Percentiles rank a stretch among this genome's conserved stretches.
phyloP scores from a whole-genome alignment of 2,797 vertebrate species.

The Babyrousa celebensis region DNA sequence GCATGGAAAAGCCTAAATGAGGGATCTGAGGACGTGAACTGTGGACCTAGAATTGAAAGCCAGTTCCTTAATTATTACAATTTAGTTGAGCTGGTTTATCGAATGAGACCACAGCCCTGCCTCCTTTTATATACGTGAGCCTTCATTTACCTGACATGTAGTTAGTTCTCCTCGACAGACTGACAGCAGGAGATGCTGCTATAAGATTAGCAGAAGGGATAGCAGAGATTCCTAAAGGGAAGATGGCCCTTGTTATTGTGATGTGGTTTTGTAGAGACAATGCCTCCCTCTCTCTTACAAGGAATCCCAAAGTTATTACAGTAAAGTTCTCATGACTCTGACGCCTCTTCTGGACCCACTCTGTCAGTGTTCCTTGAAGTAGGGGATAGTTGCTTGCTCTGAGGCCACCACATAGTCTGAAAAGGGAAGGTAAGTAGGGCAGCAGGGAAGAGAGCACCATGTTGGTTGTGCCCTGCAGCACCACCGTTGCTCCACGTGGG shows the following conservation, averaged over 20 bases:
- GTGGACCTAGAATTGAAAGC: not conserved
- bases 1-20: not conserved
- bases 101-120: not conserved
- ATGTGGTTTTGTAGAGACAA: not conserved
- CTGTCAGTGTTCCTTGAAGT: not conserved
- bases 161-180: not conserved
- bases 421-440: not conserved
- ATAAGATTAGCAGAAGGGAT: not conserved
- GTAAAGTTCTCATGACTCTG: not conserved
- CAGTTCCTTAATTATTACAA: not conserved
- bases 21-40: not conserved
- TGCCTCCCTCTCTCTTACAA: not conserved
- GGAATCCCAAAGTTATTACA: not conserved
- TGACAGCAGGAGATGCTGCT: not conserved
- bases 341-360: not conserved
- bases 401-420: not conserved
- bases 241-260: not conserved
- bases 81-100: not conserved
- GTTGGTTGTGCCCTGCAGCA: not conserved
- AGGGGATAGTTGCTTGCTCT: not conserved
- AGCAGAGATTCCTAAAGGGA: not conserved
- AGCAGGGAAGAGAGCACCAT: accelerated
- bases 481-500: accelerated
- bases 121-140: not conserved
- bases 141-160: not conserved